phyloP scores from a whole-genome alignment of 2,888 invertebrate species.

The Sminthurides aquaticus region DNA sequence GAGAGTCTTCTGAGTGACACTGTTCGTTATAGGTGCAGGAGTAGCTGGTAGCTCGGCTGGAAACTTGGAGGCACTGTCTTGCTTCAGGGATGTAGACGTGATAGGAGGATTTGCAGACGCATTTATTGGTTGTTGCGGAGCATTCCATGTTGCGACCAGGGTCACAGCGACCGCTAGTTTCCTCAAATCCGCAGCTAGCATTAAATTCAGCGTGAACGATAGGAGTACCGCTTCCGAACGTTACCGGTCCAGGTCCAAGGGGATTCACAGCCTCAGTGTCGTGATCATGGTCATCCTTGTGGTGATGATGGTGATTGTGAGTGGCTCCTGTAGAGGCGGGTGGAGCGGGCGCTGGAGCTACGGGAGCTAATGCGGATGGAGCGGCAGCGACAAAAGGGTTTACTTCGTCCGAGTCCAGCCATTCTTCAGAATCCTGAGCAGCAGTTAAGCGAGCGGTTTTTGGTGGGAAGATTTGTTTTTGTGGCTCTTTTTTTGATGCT shows the following conservation, averaged over 20 bases:
- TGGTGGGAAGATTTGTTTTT: background rate
- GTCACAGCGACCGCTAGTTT: constrained; percentile 10
- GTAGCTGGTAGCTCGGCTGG: background rate
- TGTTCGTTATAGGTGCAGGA: constrained; percentile 9
- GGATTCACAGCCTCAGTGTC: background rate
- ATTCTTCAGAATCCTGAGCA: background rate
- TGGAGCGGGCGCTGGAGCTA: background rate
- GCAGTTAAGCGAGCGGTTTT: background rate
- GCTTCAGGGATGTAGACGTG: background rate
- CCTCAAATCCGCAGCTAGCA: constrained; percentile 1
- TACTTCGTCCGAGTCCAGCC: background rate
- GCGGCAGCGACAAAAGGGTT: background rate
- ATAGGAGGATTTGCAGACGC: background rate
- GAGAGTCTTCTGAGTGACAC: constrained; percentile 1
- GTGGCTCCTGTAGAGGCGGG: background rate
- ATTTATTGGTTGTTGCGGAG: background rate
- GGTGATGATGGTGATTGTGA: background rate
- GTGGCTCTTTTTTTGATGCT: too few relatives aligned
- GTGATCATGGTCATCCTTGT: background rate
- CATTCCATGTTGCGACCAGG: constrained; percentile 7
- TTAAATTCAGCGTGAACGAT: background rate
- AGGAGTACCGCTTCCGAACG: background rate
- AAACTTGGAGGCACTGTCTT: background rate
- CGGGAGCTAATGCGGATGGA: background rate
- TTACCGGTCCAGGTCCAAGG: background rate